Conservation (phyloP, 2,888 invertebrate genomes). For the Calameuta filiformis region DNA sequence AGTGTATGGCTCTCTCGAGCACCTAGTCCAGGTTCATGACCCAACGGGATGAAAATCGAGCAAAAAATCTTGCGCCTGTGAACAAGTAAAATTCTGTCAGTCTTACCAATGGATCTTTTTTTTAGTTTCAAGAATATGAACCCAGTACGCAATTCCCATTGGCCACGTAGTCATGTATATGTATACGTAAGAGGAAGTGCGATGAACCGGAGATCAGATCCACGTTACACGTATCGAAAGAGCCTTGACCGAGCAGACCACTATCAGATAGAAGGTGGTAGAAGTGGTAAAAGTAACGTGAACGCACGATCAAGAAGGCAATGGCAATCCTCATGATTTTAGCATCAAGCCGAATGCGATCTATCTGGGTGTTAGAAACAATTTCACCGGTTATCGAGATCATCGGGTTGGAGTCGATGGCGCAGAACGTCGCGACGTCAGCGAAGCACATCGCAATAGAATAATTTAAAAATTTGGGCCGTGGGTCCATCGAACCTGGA, state of each 20-base stretch:
- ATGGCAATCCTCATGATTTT: not conserved
- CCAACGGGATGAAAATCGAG: not conserved
- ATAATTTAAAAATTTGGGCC: not conserved
- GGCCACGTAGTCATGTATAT: not conserved
- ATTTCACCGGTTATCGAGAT: not conserved
- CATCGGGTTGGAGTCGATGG: not conserved
- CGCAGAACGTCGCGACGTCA: not conserved
- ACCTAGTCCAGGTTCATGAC: not conserved
- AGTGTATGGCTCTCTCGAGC: not conserved
- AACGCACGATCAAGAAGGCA: not conserved
- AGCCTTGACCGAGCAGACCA: not conserved
- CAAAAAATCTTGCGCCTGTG: not conserved
- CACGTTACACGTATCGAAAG: not conserved
- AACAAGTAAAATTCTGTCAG: not conserved
- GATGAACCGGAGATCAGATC: not conserved
- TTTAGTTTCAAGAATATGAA: not conserved
- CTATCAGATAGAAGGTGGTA: not conserved
- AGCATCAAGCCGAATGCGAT: not conserved
- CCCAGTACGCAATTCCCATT: not conserved
- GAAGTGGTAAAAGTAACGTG: not conserved
- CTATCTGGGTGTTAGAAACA: not conserved
- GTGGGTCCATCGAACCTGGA: not conserved
- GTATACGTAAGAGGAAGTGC: not conserved
- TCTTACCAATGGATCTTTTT: not conserved
- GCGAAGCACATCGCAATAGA: not conserved